Percentiles rank a stretch among this genome's conserved stretches.
These are phyloP conservation scores for Chunga burmeisteri DNA, from an alignment of 2,113 vertebrate genomes.

Conservation along the genomic window DNA sequence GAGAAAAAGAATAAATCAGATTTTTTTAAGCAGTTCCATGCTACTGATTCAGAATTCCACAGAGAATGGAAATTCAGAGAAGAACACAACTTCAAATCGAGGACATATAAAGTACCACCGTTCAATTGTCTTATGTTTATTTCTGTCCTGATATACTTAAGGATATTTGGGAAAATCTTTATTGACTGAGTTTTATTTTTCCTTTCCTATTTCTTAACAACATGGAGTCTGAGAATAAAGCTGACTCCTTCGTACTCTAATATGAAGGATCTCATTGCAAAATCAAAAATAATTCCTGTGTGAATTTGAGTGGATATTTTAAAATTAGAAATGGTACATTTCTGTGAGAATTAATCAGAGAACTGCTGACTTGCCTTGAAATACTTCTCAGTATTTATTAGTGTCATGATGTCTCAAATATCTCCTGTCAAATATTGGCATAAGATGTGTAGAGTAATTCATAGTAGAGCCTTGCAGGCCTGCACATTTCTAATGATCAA, in stretches of 20 bases:
- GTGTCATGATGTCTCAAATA: neutral
- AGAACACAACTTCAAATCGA: neutral
- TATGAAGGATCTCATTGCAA: neutral
- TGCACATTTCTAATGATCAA: neutral
- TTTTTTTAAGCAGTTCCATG: neutral
- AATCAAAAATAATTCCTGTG: neutral
- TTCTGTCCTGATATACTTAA: neutral
- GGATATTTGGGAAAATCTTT: neutral
- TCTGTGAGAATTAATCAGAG: neutral
- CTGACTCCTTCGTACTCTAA: neutral
- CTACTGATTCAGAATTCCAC: neutral
- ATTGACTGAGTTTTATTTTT: neutral
- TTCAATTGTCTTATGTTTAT: neutral
- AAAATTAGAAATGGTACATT: neutral
- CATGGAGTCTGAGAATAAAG: neutral
- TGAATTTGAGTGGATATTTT: neutral
- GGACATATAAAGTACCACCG: fast-evolving
- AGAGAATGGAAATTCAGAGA: neutral
- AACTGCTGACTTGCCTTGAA: neutral
- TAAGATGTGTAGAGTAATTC: neutral
- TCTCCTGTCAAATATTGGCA: neutral
- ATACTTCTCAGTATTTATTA: neutral
- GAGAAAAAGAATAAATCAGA: neutral
- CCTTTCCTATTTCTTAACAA: neutral
- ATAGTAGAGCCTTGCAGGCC: neutral